Conservation (phyloP, 2,888 invertebrate genomes). For the Aplocera efformata region DNA sequence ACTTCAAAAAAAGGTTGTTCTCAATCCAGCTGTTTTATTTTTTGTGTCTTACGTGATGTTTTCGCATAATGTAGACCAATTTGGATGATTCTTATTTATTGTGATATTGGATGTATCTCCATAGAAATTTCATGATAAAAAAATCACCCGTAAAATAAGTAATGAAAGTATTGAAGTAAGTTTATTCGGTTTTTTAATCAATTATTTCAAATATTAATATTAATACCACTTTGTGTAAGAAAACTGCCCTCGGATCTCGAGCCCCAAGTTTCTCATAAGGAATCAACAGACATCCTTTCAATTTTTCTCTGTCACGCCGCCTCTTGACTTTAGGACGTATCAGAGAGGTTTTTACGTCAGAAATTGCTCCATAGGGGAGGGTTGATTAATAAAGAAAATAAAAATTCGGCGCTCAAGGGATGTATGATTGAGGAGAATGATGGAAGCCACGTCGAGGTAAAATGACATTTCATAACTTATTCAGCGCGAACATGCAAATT, state of each 20-base stretch:
- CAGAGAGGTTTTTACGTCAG: conserved; percentile 57
- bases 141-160: too few relatives aligned
- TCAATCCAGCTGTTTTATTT: too few relatives aligned
- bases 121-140: too few relatives aligned
- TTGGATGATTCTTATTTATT: too few relatives aligned
- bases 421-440: conserved; percentile 59
- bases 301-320: conserved; percentile 61
- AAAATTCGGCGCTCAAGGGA: conserved; percentile 44
- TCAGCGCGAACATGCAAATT: conserved; percentile 37
- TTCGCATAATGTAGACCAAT: too few relatives aligned
- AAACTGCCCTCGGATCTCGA: conserved; percentile 4
- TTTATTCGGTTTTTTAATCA: too few relatives aligned
- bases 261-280: conserved; percentile 23
- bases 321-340: conserved; percentile 57
- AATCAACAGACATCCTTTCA: conserved; percentile 42
- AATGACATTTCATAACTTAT: conserved; percentile 38
- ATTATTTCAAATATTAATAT: too few relatives aligned
- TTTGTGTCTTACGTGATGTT: too few relatives aligned
- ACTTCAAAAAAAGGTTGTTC: too few relatives aligned
- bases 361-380: conserved; percentile 59
- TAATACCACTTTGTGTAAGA: too few relatives aligned
- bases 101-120: too few relatives aligned
- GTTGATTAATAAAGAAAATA: conserved; percentile 72
- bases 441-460: conserved; percentile 44
- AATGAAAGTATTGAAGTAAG: too few relatives aligned